These are phyloP conservation scores for Papio anubis DNA, from an alignment of 2,113 vertebrate species.

Conservation along the genomic window DNA sequence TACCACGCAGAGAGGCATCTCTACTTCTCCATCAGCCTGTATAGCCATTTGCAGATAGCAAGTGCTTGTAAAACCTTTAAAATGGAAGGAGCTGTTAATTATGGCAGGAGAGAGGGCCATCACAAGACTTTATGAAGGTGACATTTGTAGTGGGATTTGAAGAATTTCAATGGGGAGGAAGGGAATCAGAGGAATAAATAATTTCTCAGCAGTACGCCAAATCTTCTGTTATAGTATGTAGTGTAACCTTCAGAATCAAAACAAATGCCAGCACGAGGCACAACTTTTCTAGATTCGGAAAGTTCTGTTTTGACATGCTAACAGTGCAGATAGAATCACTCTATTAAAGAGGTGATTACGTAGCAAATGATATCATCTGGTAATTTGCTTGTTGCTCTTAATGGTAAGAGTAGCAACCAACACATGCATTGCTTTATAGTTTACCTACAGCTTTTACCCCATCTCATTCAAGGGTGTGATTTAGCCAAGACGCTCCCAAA, in stretches of 20 bases:
- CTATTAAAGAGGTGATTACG: not conserved
- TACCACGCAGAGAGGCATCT: not conserved
- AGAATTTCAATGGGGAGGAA: not conserved
- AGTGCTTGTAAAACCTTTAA: not conserved
- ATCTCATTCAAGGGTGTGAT: not conserved
- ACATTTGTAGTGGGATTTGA: not conserved
- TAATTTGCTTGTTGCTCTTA: not conserved
- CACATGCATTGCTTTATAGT: not conserved
- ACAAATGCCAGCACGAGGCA: not conserved
- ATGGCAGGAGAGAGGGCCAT: not conserved
- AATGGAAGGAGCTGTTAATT: not conserved
- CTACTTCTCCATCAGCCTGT: not conserved
- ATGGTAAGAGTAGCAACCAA: not conserved
- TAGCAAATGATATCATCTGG: not conserved
- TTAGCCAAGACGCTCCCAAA: not conserved
- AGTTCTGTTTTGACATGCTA: not conserved
- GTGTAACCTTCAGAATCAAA: slow-evolving; percentile 14
- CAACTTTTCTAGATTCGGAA: not conserved
- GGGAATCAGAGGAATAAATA: not conserved
- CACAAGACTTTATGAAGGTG: not conserved
- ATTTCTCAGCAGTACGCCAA: not conserved
- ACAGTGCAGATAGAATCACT: not conserved
- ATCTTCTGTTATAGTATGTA: not conserved
- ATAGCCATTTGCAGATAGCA: not conserved
- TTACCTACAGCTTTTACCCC: not conserved